Evolutionary conservation across 2,797 vertebrate genomes (phyloP).

Genomic region (Sebastes steindachneri): DNA sequence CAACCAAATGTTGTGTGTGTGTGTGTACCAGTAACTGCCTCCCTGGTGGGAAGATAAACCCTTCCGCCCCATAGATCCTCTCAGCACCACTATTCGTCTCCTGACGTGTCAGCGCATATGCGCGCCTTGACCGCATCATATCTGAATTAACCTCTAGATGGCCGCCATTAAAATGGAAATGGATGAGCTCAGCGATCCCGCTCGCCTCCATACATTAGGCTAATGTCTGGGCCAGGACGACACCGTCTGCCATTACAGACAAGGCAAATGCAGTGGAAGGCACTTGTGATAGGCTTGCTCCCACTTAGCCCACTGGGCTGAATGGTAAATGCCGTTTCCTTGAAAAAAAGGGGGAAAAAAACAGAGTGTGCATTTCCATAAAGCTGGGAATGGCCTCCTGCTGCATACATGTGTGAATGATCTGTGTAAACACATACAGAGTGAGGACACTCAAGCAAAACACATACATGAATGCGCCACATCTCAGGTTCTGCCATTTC

Average conservation of each 20-base stretch:
- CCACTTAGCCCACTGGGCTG: constrained; percentile 43
- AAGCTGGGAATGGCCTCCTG: neutral
- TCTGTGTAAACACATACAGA: constrained; percentile 2
- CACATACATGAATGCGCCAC: neutral
- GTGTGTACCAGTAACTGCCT: constrained; percentile 56
- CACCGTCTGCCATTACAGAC: constrained; percentile 72
- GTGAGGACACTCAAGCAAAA: neutral
- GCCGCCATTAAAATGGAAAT: constrained; percentile 81
- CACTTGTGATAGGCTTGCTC: constrained; percentile 37
- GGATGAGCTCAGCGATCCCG: constrained; percentile 72
- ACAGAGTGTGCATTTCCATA: constrained; percentile 9
- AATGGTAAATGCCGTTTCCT: constrained; percentile 51
- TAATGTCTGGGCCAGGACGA: constrained; percentile 72
- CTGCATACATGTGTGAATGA: constrained; percentile 1
- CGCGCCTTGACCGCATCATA: constrained; percentile 79
- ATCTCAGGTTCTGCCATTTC: constrained; percentile 27
- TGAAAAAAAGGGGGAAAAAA: constrained; percentile 40
- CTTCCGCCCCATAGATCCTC: constrained; percentile 72
- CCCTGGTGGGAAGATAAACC: constrained; percentile 72
- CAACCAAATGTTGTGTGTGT: constrained; percentile 34
- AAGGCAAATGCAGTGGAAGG: constrained; percentile 80
- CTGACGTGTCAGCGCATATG: constrained; percentile 71
- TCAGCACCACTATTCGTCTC: constrained; percentile 73
- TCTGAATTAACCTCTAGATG: constrained; percentile 81
- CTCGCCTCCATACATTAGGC: constrained; percentile 76